phyloP scores from a whole-genome alignment of 2,113 vertebrate genomes.

The Callionymus lyra region DNA sequence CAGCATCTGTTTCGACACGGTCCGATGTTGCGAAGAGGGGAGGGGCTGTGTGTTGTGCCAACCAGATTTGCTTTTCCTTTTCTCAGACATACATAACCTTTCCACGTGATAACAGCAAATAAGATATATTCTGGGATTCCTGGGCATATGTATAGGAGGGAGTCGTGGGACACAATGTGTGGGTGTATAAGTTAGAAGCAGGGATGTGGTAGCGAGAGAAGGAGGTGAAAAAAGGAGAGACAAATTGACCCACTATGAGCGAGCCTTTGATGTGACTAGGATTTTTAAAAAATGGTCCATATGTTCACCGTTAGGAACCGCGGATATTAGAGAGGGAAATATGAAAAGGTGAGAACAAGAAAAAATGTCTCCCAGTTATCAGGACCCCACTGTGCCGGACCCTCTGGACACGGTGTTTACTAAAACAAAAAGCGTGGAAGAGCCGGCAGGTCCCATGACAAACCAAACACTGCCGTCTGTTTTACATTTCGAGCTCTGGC shows the following conservation, averaged over 20 bases:
- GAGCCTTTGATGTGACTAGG: constrained; percentile 52
- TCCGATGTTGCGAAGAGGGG: no score
- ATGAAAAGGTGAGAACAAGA: constrained; percentile 61
- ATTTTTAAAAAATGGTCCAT: constrained; percentile 41
- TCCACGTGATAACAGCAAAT: no score
- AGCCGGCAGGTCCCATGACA: constrained; percentile 71
- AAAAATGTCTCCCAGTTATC: constrained; percentile 57
- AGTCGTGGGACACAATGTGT: no score
- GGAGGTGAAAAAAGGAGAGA: constrained; percentile 42
- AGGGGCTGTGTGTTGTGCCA: no score
- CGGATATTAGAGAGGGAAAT: constrained; percentile 36
- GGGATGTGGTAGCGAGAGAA: constrained; percentile 25
- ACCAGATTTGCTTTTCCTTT: no score
- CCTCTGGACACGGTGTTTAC: constrained; percentile 39
- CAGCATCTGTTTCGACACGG: no score
- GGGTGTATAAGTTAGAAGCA: constrained; percentile 25
- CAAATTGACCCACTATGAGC: constrained; percentile 60
- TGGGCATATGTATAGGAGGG: no score
- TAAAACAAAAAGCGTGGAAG: constrained; percentile 52
- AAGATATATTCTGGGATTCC: no score
- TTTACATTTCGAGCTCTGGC: constrained; percentile 71
- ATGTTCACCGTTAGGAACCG: constrained; percentile 41
- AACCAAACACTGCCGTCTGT: constrained; percentile 76
- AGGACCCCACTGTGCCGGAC: constrained; percentile 62
- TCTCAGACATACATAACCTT: no score